Percentiles rank a stretch among this genome's conserved stretches.
phyloP scores from a whole-genome alignment of 37 sponge, comb jelly and placozoan species.

The Mnemiopsis leidyi region DNA sequence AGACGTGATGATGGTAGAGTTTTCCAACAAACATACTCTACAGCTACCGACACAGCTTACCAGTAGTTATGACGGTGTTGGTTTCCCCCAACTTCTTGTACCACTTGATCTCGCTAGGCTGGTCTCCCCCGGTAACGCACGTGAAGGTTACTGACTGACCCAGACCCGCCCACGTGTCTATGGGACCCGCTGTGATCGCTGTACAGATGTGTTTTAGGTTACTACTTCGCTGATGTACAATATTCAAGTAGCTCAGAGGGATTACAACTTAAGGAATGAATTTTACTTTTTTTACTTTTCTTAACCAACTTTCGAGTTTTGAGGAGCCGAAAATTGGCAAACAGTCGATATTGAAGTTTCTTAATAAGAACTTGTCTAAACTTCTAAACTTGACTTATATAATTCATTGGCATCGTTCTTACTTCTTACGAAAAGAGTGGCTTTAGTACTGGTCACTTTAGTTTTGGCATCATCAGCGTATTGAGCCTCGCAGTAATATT shows the following conservation, averaged over 20 bases:
- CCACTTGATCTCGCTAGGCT: not conserved
- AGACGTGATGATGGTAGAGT: too few species aligned
- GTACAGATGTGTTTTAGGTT: not conserved
- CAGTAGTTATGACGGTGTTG: not conserved
- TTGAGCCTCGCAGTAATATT: not conserved
- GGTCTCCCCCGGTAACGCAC: conserved; percentile 1
- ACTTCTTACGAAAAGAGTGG: conserved; percentile 54
- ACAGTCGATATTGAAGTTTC: too few species aligned
- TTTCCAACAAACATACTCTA: too few species aligned
- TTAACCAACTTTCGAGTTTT: too few species aligned
- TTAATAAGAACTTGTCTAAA: too few species aligned
- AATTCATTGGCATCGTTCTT: too few species aligned
- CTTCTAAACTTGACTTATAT: too few species aligned
- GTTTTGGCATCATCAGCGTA: conserved; percentile 1
- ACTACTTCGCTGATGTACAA: not conserved
- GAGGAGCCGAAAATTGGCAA: too few species aligned
- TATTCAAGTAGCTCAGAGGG: too few species aligned
- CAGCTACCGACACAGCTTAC: too few species aligned
- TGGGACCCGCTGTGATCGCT: not conserved
- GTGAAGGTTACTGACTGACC: conserved; percentile 63
- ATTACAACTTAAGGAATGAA: too few species aligned
- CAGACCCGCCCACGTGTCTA: not conserved
- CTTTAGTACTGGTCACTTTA: not conserved
- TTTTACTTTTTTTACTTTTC: too few species aligned
- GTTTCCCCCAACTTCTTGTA: not conserved